Evolutionary conservation across 2,888 invertebrate species (phyloP).

Genomic region (Drosophila flavopinicola): DNA sequence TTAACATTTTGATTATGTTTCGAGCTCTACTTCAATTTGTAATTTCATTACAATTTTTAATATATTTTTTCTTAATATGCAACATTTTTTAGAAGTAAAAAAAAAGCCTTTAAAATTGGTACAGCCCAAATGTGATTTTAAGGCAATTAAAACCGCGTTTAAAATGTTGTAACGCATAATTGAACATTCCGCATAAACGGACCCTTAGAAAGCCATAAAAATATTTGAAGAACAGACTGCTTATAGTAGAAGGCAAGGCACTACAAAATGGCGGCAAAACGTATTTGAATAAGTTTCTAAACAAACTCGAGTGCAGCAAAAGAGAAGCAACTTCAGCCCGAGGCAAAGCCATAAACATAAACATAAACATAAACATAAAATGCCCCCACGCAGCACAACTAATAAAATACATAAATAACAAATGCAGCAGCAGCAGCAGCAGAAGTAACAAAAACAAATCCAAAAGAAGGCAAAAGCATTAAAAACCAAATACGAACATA

Average conservation of each 20-base stretch:
- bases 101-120: too few species aligned
- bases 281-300: constrained; percentile 62
- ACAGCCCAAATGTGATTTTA: too few species aligned
- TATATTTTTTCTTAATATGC: too few species aligned
- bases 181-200: too few species aligned
- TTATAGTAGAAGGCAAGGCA: too few species aligned
- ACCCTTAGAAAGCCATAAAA: background rate
- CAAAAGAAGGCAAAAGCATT: constrained; percentile 50
- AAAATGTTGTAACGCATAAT: background rate
- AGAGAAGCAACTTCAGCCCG: constrained; percentile 23
- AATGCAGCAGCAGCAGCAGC: constrained; percentile 23
- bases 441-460: constrained; percentile 5
- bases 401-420: constrained; percentile 71
- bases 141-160: too few species aligned
- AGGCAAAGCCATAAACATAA: constrained; percentile 34
- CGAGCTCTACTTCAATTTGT: too few species aligned
- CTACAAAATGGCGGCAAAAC: background rate
- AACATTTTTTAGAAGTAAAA: too few species aligned
- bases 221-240: constrained; percentile 6
- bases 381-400: constrained; percentile 54
- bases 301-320: constrained; percentile 42
- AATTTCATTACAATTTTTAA: too few species aligned
- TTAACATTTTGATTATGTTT: too few species aligned
- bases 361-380: too few species aligned
- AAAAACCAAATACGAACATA: constrained; percentile 75